Evolutionary conservation across 2,888 invertebrate genomes (phyloP).

Genomic region (Apantesis nais): DNA sequence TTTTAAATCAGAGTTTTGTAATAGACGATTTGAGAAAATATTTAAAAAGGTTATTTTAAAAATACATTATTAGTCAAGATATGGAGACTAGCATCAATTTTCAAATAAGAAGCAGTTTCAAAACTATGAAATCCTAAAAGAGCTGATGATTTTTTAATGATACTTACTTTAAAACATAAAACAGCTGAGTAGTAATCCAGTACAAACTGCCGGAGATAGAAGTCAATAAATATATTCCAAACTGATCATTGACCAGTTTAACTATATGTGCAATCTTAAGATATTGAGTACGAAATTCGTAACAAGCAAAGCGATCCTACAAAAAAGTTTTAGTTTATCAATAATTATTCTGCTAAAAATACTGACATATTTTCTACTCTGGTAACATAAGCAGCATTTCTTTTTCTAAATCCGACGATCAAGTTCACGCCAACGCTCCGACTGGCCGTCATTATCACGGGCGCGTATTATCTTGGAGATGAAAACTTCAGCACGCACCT

Average conservation of each 20-base stretch:
- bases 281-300: constrained; percentile 4
- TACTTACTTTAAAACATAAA: constrained; percentile 7
- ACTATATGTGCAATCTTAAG: constrained; percentile 2
- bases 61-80: neutral
- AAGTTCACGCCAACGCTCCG: neutral
- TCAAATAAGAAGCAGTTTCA: neutral
- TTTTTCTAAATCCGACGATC: neutral
- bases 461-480: neutral
- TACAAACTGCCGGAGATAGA: neutral
- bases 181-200: neutral
- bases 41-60: too few species aligned
- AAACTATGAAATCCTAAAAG: neutral
- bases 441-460: neutral
- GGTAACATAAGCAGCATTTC: neutral
- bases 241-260: constrained; percentile 1
- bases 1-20: too few species aligned
- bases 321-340: neutral
- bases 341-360: neutral
- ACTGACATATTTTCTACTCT: neutral
- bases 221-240: constrained; percentile 1
- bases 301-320: neutral
- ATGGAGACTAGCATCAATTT: neutral
- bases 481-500: neutral
- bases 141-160: neutral
- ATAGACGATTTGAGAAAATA: too few species aligned